Base-by-base conservation (phyloP, 2,888 invertebrate species). In the Beris chalybata region DNA sequence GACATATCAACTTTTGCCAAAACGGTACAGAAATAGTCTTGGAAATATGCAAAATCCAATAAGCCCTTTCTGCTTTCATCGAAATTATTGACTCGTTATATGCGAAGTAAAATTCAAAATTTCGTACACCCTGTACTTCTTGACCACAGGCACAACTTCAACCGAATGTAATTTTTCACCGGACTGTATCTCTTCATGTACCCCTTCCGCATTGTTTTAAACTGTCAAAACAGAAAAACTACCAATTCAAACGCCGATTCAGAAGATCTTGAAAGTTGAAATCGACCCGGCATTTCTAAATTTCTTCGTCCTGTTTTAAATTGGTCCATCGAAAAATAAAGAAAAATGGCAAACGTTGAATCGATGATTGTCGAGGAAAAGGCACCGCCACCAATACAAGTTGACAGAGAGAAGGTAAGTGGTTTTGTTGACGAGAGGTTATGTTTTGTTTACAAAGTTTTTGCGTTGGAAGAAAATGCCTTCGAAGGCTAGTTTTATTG, bases 371-470 rank as follows among this genome's bases (percentile, higher is more conserved):
- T 92, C 64, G 91, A 91, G 79, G 89, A 89, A 76, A 88, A 89
- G 76, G 89, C 88, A 74, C 85, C 89, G 71, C 86, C 86, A 64
- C 84, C 86, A 68, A 89, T 89, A 74, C 86, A 89, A 29, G 89
- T 94, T 30, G 94, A 95, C 76, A 85, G 94, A 72, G 94, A 95
- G 82, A 94, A 93, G 87, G 93, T 93, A 83, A 74, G 52, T 48
- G 13, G 38, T 38, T 38, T 38, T 38, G 22, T 22, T 22, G 22
- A 22, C 3, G 22, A 22, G 22, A 22, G 22, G 22, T 22, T 22
- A 22, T 22, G 22, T 22, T 22, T 22, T 22, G 22, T 22, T 22
- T 22, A 22, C 22, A 22, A 22, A n/a, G n/a, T 22, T 22, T 3
- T 22, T 22, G 1, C 22, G 22, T 2, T 22, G 1, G 22, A 22